Evolutionary conservation across 2,888 invertebrate species (phyloP).

Genomic region (Dicyrtoma fusca): DNA sequence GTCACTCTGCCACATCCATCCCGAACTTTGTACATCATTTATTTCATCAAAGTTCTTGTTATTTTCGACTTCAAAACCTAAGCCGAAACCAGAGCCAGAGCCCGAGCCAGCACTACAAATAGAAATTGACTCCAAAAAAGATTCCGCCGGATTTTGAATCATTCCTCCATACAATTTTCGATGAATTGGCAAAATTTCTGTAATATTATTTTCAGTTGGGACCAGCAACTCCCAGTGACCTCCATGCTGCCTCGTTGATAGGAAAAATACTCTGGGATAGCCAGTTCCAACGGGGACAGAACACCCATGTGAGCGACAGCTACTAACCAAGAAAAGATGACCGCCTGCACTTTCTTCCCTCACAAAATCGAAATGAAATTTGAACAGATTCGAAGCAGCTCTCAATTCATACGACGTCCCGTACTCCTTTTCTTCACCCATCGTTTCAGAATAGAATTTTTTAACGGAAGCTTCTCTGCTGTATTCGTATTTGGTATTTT

Average conservation of each 20-base stretch:
- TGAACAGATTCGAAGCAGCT: not conserved
- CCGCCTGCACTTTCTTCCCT: not conserved
- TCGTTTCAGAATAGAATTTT: not conserved
- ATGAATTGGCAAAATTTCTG: not conserved
- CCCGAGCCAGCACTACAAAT: not conserved
- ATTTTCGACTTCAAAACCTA: not conserved
- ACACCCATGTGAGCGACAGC: not conserved
- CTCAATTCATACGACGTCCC: conserved; percentile 4
- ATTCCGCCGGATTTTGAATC: not conserved
- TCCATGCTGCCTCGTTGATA: not conserved
- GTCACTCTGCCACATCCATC: conserved; percentile 5
- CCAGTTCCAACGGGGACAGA: not conserved
- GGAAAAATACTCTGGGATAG: not conserved
- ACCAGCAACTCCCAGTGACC: conserved; percentile 12
- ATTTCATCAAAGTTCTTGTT: not conserved
- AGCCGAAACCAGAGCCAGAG: not conserved
- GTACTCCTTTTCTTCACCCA: not conserved
- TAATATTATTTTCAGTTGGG: not conserved
- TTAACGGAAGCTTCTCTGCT: not conserved
- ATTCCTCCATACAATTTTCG: not conserved
- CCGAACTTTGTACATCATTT: not conserved
- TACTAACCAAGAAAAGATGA: not conserved
- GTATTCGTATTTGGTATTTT: not conserved
- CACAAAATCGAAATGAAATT: conserved; percentile 16
- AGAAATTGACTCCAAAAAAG: not conserved